Percentiles rank a stretch among this genome's conserved stretches.
Evolutionary conservation across 1,140 invertebrate species (phyloP).

Genomic region (Pogonognathellus flavescens): DNA sequence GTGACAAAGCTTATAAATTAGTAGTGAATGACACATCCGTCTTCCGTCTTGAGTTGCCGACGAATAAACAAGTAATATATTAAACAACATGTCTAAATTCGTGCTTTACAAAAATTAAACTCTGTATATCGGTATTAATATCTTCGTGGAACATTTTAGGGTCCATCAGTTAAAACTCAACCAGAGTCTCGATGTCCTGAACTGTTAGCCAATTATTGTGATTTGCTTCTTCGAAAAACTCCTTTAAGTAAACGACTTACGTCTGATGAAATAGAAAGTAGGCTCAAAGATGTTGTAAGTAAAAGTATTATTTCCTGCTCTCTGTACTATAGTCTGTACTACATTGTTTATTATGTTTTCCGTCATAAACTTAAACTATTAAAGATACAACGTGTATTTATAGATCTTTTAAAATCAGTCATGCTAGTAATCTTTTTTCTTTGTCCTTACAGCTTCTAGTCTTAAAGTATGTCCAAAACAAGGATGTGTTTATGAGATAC

Average conservation of each 20-base stretch:
- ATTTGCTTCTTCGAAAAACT: slow-evolving; percentile 97
- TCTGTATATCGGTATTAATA: neutral
- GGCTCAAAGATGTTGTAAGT: slow-evolving; percentile 73
- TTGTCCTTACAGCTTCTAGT: slow-evolving; percentile 82
- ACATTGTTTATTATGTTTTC: too few relatives aligned
- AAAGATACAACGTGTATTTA: neutral
- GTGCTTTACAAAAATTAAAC: neutral
- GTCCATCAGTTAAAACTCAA: slow-evolving; percentile 71
- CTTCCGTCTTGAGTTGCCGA: slow-evolving; percentile 85
- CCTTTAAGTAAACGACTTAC: slow-evolving; percentile 93
- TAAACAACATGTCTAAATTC: neutral
- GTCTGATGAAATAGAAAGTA: slow-evolving; percentile 96
- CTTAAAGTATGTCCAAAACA: slow-evolving; percentile 99
- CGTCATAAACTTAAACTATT: neutral
- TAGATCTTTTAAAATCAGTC: slow-evolving; percentile 30
- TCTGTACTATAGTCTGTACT: neutral
- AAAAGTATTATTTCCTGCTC: neutral
- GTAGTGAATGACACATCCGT: slow-evolving; percentile 99
- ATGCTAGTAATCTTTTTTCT: neutral
- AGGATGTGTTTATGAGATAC: slow-evolving; percentile 99
- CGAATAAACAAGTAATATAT: slow-evolving; percentile 74
- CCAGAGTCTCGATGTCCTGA: slow-evolving; percentile 99
- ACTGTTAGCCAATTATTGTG: slow-evolving; percentile 99
- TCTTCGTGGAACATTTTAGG: slow-evolving; percentile 61
- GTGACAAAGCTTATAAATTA: slow-evolving; percentile 98